Conservation (phyloP, 2,888 invertebrate genomes). For the Spodoptera picta region DNA sequence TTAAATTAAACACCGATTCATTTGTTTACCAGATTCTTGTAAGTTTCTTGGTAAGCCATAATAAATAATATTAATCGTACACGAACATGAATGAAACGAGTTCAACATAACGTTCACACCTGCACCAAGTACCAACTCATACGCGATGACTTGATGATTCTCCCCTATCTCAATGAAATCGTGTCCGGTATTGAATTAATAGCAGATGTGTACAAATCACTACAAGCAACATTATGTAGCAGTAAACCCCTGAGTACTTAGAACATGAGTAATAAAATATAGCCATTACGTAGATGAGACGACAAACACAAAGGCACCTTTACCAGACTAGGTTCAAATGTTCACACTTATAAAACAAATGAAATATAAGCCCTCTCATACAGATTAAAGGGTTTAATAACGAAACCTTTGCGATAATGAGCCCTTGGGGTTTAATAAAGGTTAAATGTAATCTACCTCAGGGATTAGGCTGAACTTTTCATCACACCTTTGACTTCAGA, state of each 20-base stretch:
- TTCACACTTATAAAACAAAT: constrained; percentile 6
- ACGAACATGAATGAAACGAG: constrained; percentile 3
- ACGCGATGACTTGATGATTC: constrained; percentile 34
- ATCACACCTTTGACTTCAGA: too few species aligned
- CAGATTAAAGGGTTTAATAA: constrained; percentile 2
- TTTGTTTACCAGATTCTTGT: constrained; percentile 41
- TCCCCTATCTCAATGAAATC: constrained; percentile 37
- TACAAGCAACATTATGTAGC: constrained; percentile 38
- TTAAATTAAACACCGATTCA: constrained; percentile 49
- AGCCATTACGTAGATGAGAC: constrained; percentile 41
- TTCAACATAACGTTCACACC: constrained; percentile 24
- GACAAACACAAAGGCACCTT: constrained; percentile 37
- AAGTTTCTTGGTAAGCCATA: constrained; percentile 50
- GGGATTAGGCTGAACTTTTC: too few species aligned
- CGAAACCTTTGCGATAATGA: neutral
- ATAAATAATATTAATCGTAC: constrained; percentile 24
- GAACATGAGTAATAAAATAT: constrained; percentile 40
- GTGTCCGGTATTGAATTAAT: constrained; percentile 25
- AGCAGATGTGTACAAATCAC: constrained; percentile 42
- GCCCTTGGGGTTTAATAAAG: neutral
- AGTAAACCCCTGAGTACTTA: constrained; percentile 46
- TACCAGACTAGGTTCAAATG: constrained; percentile 4
- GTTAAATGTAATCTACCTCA: neutral
- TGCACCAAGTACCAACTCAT: constrained; percentile 14
- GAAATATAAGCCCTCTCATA: constrained; percentile 1